phyloP scores from a whole-genome alignment of 1,140 invertebrate genomes.

The Heliconius hermathena region DNA sequence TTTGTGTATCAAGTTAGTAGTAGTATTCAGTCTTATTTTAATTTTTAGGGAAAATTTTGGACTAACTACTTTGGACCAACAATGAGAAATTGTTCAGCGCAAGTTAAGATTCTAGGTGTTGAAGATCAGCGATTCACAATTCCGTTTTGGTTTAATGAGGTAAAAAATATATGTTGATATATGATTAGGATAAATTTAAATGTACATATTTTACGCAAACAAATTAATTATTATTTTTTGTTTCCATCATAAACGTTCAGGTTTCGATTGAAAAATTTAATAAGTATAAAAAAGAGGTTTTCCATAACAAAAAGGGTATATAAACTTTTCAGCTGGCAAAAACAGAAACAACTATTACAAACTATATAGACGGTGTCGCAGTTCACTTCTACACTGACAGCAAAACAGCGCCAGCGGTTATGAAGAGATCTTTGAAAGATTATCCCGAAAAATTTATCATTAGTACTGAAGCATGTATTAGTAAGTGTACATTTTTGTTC shows the following conservation, averaged over 20 bases:
- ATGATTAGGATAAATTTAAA: too few relatives aligned
- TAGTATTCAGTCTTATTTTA: background rate
- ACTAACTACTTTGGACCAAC: constrained; percentile 82
- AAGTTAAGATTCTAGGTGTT: constrained; percentile 83
- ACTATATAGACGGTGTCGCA: constrained; percentile 89
- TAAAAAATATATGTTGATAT: background rate
- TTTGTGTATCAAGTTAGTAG: too few relatives aligned
- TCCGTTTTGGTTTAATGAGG: constrained; percentile 48
- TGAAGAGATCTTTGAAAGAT: constrained; percentile 77
- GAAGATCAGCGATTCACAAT: constrained; percentile 85
- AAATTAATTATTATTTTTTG: too few relatives aligned
- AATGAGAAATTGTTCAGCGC: constrained; percentile 76
- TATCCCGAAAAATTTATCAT: constrained; percentile 88
- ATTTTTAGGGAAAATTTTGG: background rate
- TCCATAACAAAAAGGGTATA: background rate
- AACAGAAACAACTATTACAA: constrained; percentile 53
- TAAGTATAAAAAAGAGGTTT: too few relatives aligned
- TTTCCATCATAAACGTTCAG: too few relatives aligned
- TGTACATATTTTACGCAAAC: too few relatives aligned
- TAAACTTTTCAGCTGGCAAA: background rate
- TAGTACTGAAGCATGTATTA: constrained; percentile 84
- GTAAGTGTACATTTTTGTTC: constrained; percentile 6
- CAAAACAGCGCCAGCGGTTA: constrained; percentile 63
- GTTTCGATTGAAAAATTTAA: too few relatives aligned
- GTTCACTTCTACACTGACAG: constrained; percentile 90